Conservation (phyloP, 2,797 vertebrate species). For the Syngnathus acus region DNA sequence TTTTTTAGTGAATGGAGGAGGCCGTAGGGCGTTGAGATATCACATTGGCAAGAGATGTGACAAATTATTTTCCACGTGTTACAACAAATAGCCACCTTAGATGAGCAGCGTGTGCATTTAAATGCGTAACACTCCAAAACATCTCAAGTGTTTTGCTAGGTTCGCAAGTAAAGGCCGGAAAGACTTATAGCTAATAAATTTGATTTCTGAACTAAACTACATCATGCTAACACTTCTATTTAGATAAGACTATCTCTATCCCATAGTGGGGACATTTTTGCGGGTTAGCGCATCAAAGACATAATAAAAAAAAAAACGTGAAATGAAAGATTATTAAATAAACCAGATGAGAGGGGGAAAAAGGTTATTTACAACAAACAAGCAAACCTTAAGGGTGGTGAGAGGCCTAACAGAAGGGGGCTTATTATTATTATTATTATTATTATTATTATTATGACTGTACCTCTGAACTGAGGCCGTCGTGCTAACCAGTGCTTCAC, state of each 20-base stretch:
- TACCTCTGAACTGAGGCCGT: too few relatives aligned
- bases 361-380: too few relatives aligned
- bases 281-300: background rate
- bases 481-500: too few relatives aligned
- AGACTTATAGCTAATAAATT: too few relatives aligned
- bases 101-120: constrained; percentile 38
- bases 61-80: constrained; percentile 53
- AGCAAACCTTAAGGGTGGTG: too few relatives aligned
- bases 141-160: constrained; percentile 17
- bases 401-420: too few relatives aligned
- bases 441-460: too few relatives aligned
- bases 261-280: background rate
- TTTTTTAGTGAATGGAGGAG: constrained; percentile 15
- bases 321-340: too few relatives aligned
- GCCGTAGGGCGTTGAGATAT: constrained; percentile 15
- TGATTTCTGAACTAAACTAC: background rate
- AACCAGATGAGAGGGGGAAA: too few relatives aligned
- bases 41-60: constrained; percentile 51
- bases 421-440: too few relatives aligned
- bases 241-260: background rate
- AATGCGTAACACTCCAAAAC: constrained; percentile 11
- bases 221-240: background rate
- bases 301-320: background rate
- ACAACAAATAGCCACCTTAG: constrained; percentile 45
- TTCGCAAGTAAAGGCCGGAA: constrained; percentile 10